Conservation (phyloP, 2,113 vertebrate species). For the Struthio camelus region DNA sequence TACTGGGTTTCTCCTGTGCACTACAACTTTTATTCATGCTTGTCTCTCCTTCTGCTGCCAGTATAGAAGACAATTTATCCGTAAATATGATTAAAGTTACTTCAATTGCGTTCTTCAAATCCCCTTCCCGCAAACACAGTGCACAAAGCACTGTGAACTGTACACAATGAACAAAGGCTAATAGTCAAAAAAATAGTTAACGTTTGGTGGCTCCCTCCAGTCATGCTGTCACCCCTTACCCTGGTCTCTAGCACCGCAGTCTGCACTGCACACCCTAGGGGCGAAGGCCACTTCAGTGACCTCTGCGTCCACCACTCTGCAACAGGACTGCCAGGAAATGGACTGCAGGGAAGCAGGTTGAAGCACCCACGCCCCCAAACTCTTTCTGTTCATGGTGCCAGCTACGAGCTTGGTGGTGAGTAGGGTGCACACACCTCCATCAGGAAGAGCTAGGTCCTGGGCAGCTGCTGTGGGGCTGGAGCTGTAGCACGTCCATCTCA, state of each 20-base stretch:
- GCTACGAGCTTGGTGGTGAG: background rate
- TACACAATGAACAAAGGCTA: background rate
- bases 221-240: background rate
- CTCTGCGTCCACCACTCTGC: rapidly evolving
- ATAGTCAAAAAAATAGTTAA: background rate
- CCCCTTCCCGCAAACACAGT: rapidly evolving
- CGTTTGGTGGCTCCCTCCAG: background rate
- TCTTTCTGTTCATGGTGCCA: rapidly evolving
- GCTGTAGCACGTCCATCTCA: background rate
- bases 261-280: background rate
- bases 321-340: background rate
- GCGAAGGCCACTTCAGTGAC: background rate
- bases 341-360: too few relatives aligned
- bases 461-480: background rate
- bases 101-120: background rate
- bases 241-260: background rate
- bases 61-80: background rate
- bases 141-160: too few relatives aligned
- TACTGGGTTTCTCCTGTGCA: background rate
- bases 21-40: background rate
- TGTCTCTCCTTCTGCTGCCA: background rate
- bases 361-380: rapidly evolving
- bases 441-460: background rate
- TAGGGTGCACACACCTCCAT: background rate
- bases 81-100: background rate